A percentile compares a stretch with the other conserved stretches of the same genome.
phyloP scores from a whole-genome alignment of 2,888 invertebrate species.

The Scaptomyza cyrtandrae region DNA sequence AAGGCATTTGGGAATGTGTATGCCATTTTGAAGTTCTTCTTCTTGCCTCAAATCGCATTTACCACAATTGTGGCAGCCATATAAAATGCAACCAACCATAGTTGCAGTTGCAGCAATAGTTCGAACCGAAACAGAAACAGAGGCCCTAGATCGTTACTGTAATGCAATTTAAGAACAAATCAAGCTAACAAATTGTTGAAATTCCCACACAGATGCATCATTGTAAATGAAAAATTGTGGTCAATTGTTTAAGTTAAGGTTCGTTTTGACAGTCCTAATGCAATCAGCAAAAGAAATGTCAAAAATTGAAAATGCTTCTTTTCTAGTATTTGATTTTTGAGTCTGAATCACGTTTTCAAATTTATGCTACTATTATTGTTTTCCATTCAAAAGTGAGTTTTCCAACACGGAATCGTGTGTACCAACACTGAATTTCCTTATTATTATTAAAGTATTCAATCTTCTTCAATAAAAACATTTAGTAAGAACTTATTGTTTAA shows the following conservation, averaged over 20 bases:
- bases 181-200: constrained; percentile 62
- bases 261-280: not conserved
- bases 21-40: constrained; percentile 2
- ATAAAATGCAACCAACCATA: constrained; percentile 16
- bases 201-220: constrained; percentile 34
- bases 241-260: constrained; percentile 22
- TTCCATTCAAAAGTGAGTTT: too few species aligned
- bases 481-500: too few species aligned
- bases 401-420: too few species aligned
- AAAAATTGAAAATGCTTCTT: not conserved
- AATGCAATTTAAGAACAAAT: constrained; percentile 69
- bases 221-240: constrained; percentile 40
- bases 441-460: too few species aligned
- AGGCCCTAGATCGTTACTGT: constrained; percentile 53
- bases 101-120: constrained; percentile 4
- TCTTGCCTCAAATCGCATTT: constrained; percentile 39
- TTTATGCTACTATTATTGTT: too few species aligned
- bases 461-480: too few species aligned
- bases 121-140: constrained; percentile 15
- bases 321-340: not conserved
- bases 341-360: not conserved
- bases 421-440: too few species aligned
- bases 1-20: constrained; percentile 33
- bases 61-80: constrained; percentile 20
- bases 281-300: not conserved